These are phyloP conservation scores for Aphidius gifuensis DNA, from an alignment of 1,140 invertebrate species.

Conservation along the genomic window DNA sequence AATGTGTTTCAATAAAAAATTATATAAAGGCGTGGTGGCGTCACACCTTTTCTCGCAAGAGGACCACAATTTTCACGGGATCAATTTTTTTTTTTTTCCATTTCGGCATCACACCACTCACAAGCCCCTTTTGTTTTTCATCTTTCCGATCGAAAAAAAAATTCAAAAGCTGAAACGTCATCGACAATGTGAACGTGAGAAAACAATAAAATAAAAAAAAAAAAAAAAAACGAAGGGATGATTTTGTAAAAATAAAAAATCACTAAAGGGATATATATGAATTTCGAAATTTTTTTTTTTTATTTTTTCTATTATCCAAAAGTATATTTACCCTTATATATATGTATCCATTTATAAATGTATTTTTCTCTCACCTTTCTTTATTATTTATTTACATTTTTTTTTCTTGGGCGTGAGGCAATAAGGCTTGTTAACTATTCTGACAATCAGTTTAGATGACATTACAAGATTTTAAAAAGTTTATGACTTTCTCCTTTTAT, in stretches of 20 bases:
- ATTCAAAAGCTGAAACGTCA: slow-evolving; percentile 30
- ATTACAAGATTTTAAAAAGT: slow-evolving; percentile 12
- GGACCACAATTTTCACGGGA: slow-evolving; percentile 22
- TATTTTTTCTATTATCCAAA: too few relatives aligned
- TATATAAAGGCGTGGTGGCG: slow-evolving; percentile 39
- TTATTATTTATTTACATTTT: too few relatives aligned
- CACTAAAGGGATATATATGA: too few relatives aligned
- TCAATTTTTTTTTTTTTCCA: slow-evolving; percentile 23
- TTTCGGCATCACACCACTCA: slow-evolving; percentile 6
- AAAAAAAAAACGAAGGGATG: neutral
- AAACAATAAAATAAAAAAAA: neutral
- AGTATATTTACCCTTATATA: too few relatives aligned
- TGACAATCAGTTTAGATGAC: slow-evolving; percentile 22
- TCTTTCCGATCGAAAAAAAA: slow-evolving; percentile 27
- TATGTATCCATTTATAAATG: too few relatives aligned
- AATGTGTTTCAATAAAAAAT: neutral
- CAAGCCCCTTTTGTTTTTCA: slow-evolving; percentile 47
- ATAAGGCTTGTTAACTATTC: neutral
- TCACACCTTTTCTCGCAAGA: slow-evolving; percentile 42
- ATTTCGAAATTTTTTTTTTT: too few relatives aligned
- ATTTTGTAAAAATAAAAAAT: neutral
- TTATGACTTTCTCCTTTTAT: too few relatives aligned
- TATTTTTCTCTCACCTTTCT: too few relatives aligned
- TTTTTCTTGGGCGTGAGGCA: neutral
- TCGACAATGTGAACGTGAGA: neutral